Evolutionary conservation across 2,888 invertebrate species (phyloP), one percentile per base, ranked within the genome.

Genomic region (Troides oblongomaculatus): DNA sequence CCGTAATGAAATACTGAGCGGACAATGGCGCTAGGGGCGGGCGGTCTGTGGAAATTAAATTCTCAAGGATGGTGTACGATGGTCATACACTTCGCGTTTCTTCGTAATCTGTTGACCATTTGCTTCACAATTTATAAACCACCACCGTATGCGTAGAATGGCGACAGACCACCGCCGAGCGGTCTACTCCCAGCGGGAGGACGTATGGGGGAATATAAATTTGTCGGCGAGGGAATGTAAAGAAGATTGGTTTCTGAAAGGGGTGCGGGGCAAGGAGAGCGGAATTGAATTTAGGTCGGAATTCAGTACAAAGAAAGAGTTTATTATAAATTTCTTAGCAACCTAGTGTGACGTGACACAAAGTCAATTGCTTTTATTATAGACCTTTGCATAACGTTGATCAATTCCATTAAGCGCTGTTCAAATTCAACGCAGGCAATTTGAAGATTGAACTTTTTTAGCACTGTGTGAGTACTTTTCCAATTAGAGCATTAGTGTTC

Each of bases 401-500:
- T 75, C 62, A 36, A 43, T 62, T 69, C n/a, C n/a, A 58, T 66
- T 66, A 66, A 39, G n/a, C 53, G 61, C 14, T 21, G 62, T 62
- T 23, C 53, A 30, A 46, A 46, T 56, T 56, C 30, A 65, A 39
- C 58, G 62, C n/a, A n/a, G 23, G 36, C 67, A 64, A 57, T 71
- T 62, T 64, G 57, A 64, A 61, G 63, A 71, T 67, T 64, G 46
- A 63, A 53, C 43, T 58, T 66, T 60, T 66, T 68, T 64, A 67
- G 50, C 72, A 70, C 82, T 82, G 81, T 86, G 84, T 82, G 86
- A 87, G 90, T 89, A 90, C 90, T 90, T 91, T 91, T 90, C 89
- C 90, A 92, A 92, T 92, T 90, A 91, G 90, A 89, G 90, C 88
- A 90, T 91, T 92, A 91, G 91, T 90, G 91, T 90, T 89, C 89